These are phyloP conservation scores for Drosophila ambigua DNA, from an alignment of 1,140 invertebrate species.

Conservation along the genomic window DNA sequence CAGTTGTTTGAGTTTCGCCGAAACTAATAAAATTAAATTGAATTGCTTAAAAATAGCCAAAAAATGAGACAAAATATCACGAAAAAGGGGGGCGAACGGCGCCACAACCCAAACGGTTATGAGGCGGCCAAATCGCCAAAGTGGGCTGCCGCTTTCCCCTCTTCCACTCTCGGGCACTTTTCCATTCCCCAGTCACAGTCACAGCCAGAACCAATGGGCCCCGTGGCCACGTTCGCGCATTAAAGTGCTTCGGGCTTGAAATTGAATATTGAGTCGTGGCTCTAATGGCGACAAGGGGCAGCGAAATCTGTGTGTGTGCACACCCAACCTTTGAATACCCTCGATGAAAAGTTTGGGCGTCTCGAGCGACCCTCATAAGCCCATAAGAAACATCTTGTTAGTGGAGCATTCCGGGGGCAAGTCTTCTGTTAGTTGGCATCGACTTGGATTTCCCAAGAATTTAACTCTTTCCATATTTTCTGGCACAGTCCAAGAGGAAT, in stretches of 20 bases:
- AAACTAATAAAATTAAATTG: conserved; percentile 83
- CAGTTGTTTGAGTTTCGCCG: conserved; percentile 80
- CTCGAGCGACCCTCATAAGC: no score
- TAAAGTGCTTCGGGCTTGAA: conserved; percentile 68
- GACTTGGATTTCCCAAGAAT: conserved; percentile 33
- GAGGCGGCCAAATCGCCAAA: conserved; percentile 19
- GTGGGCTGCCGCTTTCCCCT: not conserved
- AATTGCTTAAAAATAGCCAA: conserved; percentile 82
- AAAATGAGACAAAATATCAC: conserved; percentile 76
- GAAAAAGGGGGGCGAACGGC: conserved; percentile 37
- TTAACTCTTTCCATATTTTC: conserved; percentile 6
- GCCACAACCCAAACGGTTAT: conserved; percentile 70
- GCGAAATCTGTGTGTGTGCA: conserved; percentile 17
- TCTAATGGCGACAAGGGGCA: conserved; percentile 56
- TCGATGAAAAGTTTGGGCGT: conserved; percentile 15
- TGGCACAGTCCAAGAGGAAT: not conserved
- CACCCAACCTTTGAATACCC: conserved; percentile 13
- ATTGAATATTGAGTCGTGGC: conserved; percentile 76
- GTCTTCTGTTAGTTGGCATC: conserved; percentile 24
- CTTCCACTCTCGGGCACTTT: conserved; percentile 6
- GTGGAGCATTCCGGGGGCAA: not conserved
- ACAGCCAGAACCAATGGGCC: conserved; percentile 2
- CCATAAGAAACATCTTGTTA: conserved; percentile 7
- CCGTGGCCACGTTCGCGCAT: conserved; percentile 69
- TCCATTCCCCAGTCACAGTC: conserved; percentile 5